Percentiles rank a stretch among this genome's conserved stretches.
Conservation (phyloP, 2,113 vertebrate genomes). For the Festucalex cinctus region DNA sequence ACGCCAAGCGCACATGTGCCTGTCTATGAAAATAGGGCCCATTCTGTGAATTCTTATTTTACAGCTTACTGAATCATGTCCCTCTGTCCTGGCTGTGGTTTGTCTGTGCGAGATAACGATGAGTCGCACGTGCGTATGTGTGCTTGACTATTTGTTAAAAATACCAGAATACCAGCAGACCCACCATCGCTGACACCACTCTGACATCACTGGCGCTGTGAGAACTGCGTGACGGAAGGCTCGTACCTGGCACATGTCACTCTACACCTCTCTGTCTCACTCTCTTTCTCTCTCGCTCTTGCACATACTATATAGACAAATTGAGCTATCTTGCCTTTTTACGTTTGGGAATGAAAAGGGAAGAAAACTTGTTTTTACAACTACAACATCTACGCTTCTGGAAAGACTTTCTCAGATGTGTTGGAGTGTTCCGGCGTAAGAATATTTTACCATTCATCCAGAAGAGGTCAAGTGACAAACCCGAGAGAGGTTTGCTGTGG, state of each 20-base stretch:
- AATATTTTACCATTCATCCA: background rate
- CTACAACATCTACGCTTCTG: background rate
- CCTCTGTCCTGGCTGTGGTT: background rate
- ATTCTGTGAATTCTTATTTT: too few relatives aligned
- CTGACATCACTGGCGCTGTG: slow-evolving; percentile 45
- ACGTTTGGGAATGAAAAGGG: background rate
- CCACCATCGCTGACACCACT: slow-evolving; percentile 47
- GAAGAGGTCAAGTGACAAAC: background rate
- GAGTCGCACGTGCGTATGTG: slow-evolving; percentile 37
- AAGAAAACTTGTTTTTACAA: background rate
- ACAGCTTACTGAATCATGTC: background rate
- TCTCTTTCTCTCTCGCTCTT: slow-evolving; percentile 2
- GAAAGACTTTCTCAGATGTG: background rate
- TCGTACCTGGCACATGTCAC: slow-evolving; percentile 66
- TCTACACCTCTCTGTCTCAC: slow-evolving; percentile 57
- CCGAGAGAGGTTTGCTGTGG: background rate
- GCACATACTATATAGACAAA: background rate
- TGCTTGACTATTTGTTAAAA: slow-evolving; percentile 37
- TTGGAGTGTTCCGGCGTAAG: background rate
- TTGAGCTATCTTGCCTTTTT: background rate
- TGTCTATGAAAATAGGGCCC: too few relatives aligned
- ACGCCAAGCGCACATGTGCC: too few relatives aligned
- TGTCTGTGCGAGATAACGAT: slow-evolving; percentile 21
- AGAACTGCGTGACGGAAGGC: slow-evolving; percentile 35
- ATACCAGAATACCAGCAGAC: slow-evolving; percentile 58